Evolutionary conservation across 2,797 vertebrate species (phyloP), one percentile per base, ranked within the genome.

Genomic region (Anguilla pacifica): DNA sequence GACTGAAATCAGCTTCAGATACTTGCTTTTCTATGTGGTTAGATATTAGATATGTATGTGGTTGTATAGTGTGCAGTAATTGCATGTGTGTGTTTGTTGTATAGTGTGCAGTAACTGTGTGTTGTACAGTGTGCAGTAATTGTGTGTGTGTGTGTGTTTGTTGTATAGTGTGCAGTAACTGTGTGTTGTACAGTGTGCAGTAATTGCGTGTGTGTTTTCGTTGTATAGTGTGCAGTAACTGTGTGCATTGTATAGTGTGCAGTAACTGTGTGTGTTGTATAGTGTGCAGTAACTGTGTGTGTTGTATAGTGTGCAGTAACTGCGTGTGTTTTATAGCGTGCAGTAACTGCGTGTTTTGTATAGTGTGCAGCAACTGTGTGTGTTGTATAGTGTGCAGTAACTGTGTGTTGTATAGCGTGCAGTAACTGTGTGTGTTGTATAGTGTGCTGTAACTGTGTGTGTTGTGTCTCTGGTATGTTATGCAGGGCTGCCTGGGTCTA

Each of bases 401-500:
- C 49, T 87, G 64, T 85, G 49, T 88, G 55, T 72, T 72, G 82
- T 55, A 84, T 10, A 31, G 85, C 10, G 22, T 61, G 59, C 31
- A 46, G 19, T 81, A 51, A 22, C 74, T 87, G n/a, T 85, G 59
- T 85, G 31, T 64, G 15, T 64, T 22, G 10, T 74, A 22, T 74
- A 39, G 10, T 31, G 28, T 74, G 70, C 35, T 39, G 31, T 83
- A 46, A 17, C 84, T 84, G 25, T 86, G 70, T 88, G 5, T 87
- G 1, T 88, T 61, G 31, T 49, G 25, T 67, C 4, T 88, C 55
- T 92, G 91, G 91, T 53, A 92, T 51, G 87, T n/a, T 28, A 87
- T 86, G 3, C 91, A 99, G 99, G 98, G 98, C 86, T 99, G 99
- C 94, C 96, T 99, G 91, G 98, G 99, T 86, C 94, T 99, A 92